Conservation (phyloP, 2,113 vertebrate genomes). For the Tinamus guttatus region DNA sequence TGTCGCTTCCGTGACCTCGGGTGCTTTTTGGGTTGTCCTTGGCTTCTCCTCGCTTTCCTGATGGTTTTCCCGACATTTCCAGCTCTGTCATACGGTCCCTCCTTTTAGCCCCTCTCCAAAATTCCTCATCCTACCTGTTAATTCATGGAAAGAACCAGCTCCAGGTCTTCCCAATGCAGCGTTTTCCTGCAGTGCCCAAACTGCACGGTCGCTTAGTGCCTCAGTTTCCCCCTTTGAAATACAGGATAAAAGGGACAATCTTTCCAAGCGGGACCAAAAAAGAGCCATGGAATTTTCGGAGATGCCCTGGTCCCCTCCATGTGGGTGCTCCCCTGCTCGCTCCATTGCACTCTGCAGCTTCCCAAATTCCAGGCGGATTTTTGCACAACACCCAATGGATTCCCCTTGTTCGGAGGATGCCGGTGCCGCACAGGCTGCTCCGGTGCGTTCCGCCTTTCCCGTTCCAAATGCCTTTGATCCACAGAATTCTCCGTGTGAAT, state of each 20-base stretch:
- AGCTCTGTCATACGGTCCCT: background rate
- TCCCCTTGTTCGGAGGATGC: fast-evolving
- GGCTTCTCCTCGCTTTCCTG: background rate
- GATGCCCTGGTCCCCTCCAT: background rate
- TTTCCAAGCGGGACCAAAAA: background rate
- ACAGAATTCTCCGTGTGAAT: background rate
- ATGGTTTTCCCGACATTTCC: background rate
- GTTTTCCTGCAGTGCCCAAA: background rate
- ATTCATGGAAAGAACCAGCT: fast-evolving
- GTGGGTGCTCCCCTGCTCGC: fast-evolving
- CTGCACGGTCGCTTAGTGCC: fast-evolving
- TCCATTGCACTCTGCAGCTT: fast-evolving
- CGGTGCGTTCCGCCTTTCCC: fast-evolving
- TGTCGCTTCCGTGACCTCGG: background rate
- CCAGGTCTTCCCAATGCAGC: background rate
- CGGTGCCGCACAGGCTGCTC: background rate
- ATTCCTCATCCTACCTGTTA: background rate
- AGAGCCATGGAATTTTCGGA: background rate
- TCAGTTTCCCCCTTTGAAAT: background rate
- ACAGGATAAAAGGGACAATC: background rate
- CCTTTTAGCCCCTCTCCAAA: background rate
- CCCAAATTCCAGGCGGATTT: background rate
- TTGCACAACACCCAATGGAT: fast-evolving
- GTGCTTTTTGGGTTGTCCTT: background rate
- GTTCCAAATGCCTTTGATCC: constrained; percentile 3